A percentile compares a stretch with the other conserved stretches of the same genome.
phyloP scores from a whole-genome alignment of 2,113 vertebrate genomes.

The Epinephelus cyanopodus region DNA sequence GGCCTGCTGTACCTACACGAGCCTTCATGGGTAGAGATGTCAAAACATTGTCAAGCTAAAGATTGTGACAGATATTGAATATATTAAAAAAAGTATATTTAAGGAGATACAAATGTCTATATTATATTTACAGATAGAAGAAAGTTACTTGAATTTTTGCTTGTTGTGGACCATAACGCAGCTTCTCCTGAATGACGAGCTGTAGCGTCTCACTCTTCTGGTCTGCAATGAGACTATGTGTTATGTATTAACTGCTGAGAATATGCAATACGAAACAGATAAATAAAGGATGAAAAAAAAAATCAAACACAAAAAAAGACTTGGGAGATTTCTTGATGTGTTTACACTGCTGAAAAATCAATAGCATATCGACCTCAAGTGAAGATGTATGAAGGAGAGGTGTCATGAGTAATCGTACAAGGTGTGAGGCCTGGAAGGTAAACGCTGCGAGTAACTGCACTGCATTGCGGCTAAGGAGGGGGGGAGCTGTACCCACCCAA shows the following conservation, averaged over 20 bases:
- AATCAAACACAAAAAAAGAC: constrained; percentile 44
- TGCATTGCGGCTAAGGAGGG: constrained; percentile 77
- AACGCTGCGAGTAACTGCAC: constrained; percentile 67
- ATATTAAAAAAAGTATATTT: constrained; percentile 68
- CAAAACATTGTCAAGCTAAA: constrained; percentile 62
- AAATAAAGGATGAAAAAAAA: constrained; percentile 81
- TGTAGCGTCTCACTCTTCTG: constrained; percentile 65
- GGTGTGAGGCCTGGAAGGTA: constrained; percentile 44
- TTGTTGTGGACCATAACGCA: constrained; percentile 79
- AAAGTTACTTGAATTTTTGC: constrained; percentile 69
- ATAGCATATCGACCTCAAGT: background rate
- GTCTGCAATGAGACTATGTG: constrained; percentile 76
- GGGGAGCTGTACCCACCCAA: constrained; percentile 55
- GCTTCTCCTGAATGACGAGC: constrained; percentile 66
- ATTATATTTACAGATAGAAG: constrained; percentile 77
- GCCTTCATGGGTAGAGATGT: constrained; percentile 75
- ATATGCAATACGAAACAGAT: constrained; percentile 82
- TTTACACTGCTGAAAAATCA: background rate
- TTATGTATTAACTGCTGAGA: constrained; percentile 81
- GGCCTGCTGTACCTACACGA: constrained; percentile 56
- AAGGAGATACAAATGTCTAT: constrained; percentile 70
- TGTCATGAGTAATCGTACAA: background rate
- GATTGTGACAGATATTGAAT: constrained; percentile 67
- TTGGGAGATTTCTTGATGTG: constrained; percentile 23
- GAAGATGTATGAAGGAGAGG: background rate